These are phyloP conservation scores for Cremastinae sp. DNA, from an alignment of 2,888 invertebrate genomes.

Conservation along the genomic window DNA sequence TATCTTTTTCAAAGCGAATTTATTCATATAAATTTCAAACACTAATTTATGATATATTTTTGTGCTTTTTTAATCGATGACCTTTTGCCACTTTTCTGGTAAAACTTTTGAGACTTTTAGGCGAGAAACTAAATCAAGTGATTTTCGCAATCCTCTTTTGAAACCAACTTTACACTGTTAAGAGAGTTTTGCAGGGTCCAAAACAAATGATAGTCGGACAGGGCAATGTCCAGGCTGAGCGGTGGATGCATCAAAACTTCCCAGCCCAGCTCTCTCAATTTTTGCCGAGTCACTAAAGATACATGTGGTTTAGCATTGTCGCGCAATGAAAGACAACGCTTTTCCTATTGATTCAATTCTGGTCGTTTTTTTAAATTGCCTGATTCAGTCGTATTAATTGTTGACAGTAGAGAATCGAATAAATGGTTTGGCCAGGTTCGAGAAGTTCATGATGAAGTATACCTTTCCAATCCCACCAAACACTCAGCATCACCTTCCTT, in stretches of 20 bases:
- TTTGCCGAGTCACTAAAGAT: constrained; percentile 64
- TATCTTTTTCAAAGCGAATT: too few species aligned
- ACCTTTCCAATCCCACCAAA: constrained; percentile 62
- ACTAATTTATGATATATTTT: too few species aligned
- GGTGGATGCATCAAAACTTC: constrained; percentile 66
- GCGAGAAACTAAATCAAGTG: too few species aligned
- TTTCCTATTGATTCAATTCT: constrained; percentile 28
- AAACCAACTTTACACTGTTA: constrained; percentile 63
- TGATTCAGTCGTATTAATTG: constrained; percentile 61
- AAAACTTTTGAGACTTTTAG: too few species aligned
- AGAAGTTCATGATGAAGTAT: constrained; percentile 59
- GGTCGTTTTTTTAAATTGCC: constrained; percentile 51
- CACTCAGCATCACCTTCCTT: too few species aligned
- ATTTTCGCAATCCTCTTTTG: too few species aligned
- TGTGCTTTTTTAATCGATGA: too few species aligned
- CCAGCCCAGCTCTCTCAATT: constrained; percentile 64
- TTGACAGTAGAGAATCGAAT: constrained; percentile 62
- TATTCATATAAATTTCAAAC: too few species aligned
- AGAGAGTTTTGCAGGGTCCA: constrained; percentile 62
- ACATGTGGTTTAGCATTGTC: constrained; percentile 62
- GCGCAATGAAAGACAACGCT: too few species aligned
- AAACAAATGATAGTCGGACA: constrained; percentile 71
- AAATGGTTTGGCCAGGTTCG: constrained; percentile 53
- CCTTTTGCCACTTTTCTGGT: too few species aligned
- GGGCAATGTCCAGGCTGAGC: constrained; percentile 71